Evolutionary conservation across 2,888 invertebrate genomes (phyloP).

Genomic region (Caenorhabditis parvicauda): DNA sequence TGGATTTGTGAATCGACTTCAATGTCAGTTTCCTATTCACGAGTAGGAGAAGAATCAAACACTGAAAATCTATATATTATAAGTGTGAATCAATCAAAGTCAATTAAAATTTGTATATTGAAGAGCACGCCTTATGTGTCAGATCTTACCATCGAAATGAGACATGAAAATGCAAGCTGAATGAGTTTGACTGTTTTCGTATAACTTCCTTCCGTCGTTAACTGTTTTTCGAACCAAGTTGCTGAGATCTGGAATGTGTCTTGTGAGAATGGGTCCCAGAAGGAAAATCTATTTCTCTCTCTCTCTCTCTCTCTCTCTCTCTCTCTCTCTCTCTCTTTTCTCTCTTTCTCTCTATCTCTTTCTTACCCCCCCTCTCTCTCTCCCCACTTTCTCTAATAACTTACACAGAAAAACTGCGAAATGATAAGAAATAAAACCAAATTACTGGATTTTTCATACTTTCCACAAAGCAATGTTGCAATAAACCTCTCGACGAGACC

Average conservation of each 20-base stretch:
- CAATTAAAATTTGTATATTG: slow-evolving; percentile 3
- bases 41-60: slow-evolving; percentile 15
- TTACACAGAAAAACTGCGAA: too few species aligned
- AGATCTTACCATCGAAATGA: slow-evolving; percentile 7
- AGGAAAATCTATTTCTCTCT: too few species aligned
- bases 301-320: too few species aligned
- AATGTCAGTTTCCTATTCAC: slow-evolving; percentile 22
- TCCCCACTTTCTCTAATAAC: slow-evolving; percentile 10
- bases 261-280: too few species aligned
- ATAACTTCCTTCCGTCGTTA: slow-evolving; percentile 7
- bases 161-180: slow-evolving; percentile 18
- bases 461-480: slow-evolving; percentile 24
- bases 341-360: too few species aligned
- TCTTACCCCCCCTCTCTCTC: neutral
- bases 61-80: slow-evolving; percentile 5
- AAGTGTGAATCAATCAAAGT: neutral
- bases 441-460: slow-evolving; percentile 23
- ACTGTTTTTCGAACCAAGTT: slow-evolving; percentile 10
- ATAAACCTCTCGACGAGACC: slow-evolving; percentile 26
- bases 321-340: too few species aligned
- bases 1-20: slow-evolving; percentile 13
- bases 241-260: slow-evolving; percentile 9
- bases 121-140: too few species aligned
- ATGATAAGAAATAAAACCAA: slow-evolving; percentile 24
- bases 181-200: slow-evolving; percentile 14